Conservation (phyloP, 1,140 invertebrate genomes). For the Leptoteleia sp. region DNA sequence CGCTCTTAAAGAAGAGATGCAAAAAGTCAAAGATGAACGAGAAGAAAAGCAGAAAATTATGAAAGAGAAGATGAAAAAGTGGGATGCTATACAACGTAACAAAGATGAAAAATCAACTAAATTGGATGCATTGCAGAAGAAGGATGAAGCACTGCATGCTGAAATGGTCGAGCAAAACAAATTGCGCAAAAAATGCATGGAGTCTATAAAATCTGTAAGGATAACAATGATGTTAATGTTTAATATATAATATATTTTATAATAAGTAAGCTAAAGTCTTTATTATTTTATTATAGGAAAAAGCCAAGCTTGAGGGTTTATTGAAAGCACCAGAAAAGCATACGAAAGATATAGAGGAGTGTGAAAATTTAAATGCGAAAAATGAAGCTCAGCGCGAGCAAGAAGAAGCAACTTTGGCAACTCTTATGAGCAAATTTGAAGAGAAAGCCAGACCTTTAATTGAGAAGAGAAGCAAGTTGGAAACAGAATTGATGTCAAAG, state of each 20-base stretch:
- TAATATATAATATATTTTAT: neutral
- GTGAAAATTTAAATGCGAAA: constrained; percentile 83
- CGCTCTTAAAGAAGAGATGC: constrained; percentile 81
- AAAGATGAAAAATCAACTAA: constrained; percentile 79
- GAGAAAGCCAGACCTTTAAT: constrained; percentile 84
- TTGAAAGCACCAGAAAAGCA: constrained; percentile 87
- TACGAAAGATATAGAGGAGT: constrained; percentile 86
- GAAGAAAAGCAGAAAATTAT: constrained; percentile 81
- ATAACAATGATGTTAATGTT: no score
- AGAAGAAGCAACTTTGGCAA: constrained; percentile 82
- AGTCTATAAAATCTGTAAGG: constrained; percentile 70
- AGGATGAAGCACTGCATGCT: constrained; percentile 84
- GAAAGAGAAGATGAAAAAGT: constrained; percentile 83
- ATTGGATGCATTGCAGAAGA: constrained; percentile 83
- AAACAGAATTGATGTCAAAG: constrained; percentile 85
- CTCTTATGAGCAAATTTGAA: constrained; percentile 84
- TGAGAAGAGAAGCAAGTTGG: constrained; percentile 78
- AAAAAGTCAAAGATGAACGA: constrained; percentile 82
- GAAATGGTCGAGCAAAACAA: constrained; percentile 85
- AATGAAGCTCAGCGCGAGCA: constrained; percentile 80
- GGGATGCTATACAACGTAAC: constrained; percentile 73
- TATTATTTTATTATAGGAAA: constrained; percentile 79
- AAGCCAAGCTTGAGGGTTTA: constrained; percentile 84
- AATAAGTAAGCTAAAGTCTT: no score
- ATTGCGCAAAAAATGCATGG: constrained; percentile 84